phyloP scores from a whole-genome alignment of 2,113 vertebrate species.

The Anarhynchus alexandrinus region DNA sequence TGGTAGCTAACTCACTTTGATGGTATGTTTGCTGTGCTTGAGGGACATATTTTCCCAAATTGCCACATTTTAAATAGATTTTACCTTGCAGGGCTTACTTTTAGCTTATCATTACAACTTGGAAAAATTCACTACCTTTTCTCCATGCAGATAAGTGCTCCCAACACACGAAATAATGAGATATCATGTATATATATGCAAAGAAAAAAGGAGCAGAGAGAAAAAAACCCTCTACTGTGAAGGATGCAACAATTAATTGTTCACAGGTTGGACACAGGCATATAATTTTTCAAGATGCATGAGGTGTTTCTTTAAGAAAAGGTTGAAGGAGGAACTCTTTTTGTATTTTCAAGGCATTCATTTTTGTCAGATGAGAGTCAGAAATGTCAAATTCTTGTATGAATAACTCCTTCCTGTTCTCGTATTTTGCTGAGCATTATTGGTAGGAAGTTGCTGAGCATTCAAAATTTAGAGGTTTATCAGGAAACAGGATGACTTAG shows the following conservation, averaged over 20 bases:
- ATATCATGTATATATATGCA: neutral
- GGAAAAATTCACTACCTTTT: constrained; percentile 48
- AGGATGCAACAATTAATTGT: constrained; percentile 49
- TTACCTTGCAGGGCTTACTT: constrained; percentile 62
- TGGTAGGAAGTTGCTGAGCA: neutral
- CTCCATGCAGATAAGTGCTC: constrained; percentile 18
- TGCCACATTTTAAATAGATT: constrained; percentile 63
- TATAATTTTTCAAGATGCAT: constrained; percentile 33
- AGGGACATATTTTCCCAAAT: constrained; percentile 64
- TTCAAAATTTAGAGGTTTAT: neutral
- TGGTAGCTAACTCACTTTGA: constrained; percentile 72
- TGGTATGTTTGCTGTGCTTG: constrained; percentile 59
- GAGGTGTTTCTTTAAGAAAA: neutral
- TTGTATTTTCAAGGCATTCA: neutral
- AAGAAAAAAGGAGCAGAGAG: neutral
- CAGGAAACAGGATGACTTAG: neutral
- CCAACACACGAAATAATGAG: constrained; percentile 46
- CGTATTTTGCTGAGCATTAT: neutral
- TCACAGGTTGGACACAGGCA: constrained; percentile 12
- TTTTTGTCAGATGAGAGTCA: neutral
- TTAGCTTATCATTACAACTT: constrained; percentile 51
- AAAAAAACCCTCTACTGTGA: neutral
- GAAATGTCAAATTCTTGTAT: neutral
- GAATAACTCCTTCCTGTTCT: neutral
- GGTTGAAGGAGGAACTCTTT: neutral